These are phyloP conservation scores for Tachycineta bicolor DNA, from an alignment of 2,113 vertebrate genomes.

Conservation along the genomic window DNA sequence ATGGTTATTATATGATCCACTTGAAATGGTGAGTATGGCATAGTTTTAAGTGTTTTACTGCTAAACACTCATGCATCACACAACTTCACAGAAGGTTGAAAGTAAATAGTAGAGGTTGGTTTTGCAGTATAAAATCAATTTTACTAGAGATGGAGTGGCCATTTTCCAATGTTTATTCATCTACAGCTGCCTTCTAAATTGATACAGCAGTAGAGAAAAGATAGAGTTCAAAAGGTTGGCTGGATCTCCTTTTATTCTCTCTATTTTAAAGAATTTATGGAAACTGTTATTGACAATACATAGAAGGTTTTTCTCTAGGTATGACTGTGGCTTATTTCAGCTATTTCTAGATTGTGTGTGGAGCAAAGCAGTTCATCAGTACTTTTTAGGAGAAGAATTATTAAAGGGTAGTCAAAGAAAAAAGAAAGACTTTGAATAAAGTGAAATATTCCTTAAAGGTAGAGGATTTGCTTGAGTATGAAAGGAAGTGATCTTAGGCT, in stretches of 20 bases:
- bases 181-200: neutral
- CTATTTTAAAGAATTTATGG: slow-evolving; percentile 5
- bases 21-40: neutral
- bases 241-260: neutral
- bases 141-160: neutral
- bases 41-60: neutral
- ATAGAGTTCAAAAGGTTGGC: neutral
- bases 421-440: slow-evolving; percentile 40
- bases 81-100: neutral
- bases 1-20: neutral
- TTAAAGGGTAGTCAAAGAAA: slow-evolving; percentile 12
- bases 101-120: neutral
- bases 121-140: neutral
- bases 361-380: slow-evolving; percentile 6
- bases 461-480: slow-evolving; percentile 35
- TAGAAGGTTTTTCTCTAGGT: slow-evolving; percentile 2
- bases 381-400: neutral
- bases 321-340: neutral
- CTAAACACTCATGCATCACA: neutral
- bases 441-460: slow-evolving; percentile 29
- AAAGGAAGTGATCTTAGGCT: slow-evolving; percentile 35
- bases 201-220: neutral
- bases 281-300: neutral
- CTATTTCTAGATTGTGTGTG: neutral
- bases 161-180: slow-evolving; percentile 17